phyloP scores from a whole-genome alignment of 2,888 invertebrate species.

The Lathronympha strigana region DNA sequence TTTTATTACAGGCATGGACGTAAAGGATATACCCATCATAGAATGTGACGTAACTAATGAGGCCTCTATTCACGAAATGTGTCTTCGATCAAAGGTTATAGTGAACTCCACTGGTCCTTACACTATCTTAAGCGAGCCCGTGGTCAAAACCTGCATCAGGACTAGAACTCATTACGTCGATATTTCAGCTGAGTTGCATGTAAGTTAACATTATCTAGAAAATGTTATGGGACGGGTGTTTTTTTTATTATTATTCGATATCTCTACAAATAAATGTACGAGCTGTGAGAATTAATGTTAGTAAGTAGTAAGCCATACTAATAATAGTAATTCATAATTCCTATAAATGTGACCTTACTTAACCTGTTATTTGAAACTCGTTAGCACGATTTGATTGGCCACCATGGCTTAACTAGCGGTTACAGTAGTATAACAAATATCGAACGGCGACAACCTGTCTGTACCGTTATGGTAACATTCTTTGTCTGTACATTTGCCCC shows the following conservation, averaged over 20 bases:
- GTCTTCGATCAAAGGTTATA: slow-evolving; percentile 53
- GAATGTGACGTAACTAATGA: slow-evolving; percentile 56
- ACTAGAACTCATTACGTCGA: slow-evolving; percentile 64
- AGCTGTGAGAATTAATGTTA: too few species aligned
- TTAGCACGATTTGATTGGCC: not conserved
- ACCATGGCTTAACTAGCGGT: not conserved
- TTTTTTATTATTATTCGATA: too few species aligned
- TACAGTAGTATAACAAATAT: too few species aligned
- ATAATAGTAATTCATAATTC: not conserved
- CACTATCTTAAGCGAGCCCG: slow-evolving; percentile 53
- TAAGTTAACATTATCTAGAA: slow-evolving; percentile 44
- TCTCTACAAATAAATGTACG: too few species aligned
- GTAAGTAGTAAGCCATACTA: too few species aligned
- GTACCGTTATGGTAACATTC: too few species aligned
- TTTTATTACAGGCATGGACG: slow-evolving; percentile 50
- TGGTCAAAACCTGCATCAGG: slow-evolving; percentile 63
- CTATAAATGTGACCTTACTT: not conserved
- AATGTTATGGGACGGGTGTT: too few species aligned
- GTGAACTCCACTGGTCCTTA: slow-evolving; percentile 66
- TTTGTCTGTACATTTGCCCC: too few species aligned
- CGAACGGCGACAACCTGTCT: too few species aligned
- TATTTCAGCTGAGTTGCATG: slow-evolving; percentile 65
- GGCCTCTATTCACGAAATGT: slow-evolving; percentile 48
- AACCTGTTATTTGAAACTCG: not conserved
- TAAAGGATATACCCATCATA: slow-evolving; percentile 50